Evolutionary conservation across 2,888 invertebrate species (phyloP), one percentile per base, ranked within the genome.

Genomic region (Orthonychiurus folsomi): DNA sequence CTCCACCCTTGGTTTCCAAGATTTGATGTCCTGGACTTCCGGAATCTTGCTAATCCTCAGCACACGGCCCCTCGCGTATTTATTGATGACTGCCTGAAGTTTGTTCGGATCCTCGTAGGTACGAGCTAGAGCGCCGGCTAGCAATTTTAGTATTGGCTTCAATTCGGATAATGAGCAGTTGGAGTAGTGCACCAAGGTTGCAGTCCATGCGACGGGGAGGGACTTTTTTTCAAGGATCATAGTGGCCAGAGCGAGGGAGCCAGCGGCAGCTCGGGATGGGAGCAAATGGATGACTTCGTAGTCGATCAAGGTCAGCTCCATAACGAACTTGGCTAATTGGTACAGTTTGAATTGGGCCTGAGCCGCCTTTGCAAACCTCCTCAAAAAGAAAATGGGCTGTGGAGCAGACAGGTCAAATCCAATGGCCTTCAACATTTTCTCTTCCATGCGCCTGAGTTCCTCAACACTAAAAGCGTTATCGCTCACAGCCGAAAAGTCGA

Each of bases 401-500:
- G 97, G 95, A 70, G 88, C 83, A 5, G 92, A 88, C 61, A 97
- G 81, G 70, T 86, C 85, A 76, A 87, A 95, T 62, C 87, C 84
- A 24, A 96, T 80, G 25, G 84, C 82, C 67, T 80, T 82, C 66
- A 93, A 80, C 37, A 96, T 89, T 15, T 85, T 81, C 65, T 82
- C 79, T 79, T 97, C 96, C 85, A 93, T 93, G 66, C 82, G 80
- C 55, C 89, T 80, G 50, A 96, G 85, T 73, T 95, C 89, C 1
- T 80, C 75, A 73, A 85, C 87, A 2, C 83, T 83, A 77, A 90
- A 96, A 0, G 92, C 85, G 75, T 89, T 85, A 78, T 93, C 94
- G 12, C 93, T 89, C 61, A 96, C 88, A 76, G 87, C 92, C 18
- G 90, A 87, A 79, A 94, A 94, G 78, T 97, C 96, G 3, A 79